Base-by-base conservation (phyloP, 1,140 invertebrate genomes). In the Drosophila subobscura region DNA sequence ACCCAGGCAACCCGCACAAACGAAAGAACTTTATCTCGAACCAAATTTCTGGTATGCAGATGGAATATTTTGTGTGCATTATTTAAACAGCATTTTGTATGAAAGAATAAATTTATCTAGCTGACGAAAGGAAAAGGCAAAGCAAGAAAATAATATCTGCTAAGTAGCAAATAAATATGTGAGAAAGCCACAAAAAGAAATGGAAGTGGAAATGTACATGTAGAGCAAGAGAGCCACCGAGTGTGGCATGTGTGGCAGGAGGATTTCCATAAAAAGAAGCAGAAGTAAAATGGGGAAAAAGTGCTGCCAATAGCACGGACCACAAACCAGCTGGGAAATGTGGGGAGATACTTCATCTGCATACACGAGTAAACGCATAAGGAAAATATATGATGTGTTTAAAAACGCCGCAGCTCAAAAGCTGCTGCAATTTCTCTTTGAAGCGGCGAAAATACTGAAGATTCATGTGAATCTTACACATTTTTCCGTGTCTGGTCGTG, bases 121-220 rank as follows among this genome's bases (percentile, higher is more conserved):
- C 61, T 41, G 67, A 14, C 33, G 27, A 54, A 20, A 41, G 41
- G 16, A 44, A 53, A 14, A 45, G 41, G 22, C n/a, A 66, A 59
- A 60, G 44, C 44, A 37, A 23, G 29, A 57, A 60, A 63, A 50
- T 61, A 70, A 57, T 74, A 55, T 77, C 54, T 75, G 45, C 37
- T 79, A 72, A 79, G 65, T 71, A 79, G 64, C 64, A 66, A 63
- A 83, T 83, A 83, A 79, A 79, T 71, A 63, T 73, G 71, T 63
- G 63, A 29, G 47, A 37, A 44, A 63, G 65, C 58, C 47, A 45
- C 41, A 40, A 6, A 52, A 14, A 56, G 49, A 45, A 14, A 60
- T 40, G 20, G 27, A 37, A 20, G 37, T 33, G 20, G 16, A 33
- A 8, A 33, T 33, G 25, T 16, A 14, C 29, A 25, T 8, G 29